Conservation (phyloP, 2,888 invertebrate species). For the Ectropis crepuscularia region DNA sequence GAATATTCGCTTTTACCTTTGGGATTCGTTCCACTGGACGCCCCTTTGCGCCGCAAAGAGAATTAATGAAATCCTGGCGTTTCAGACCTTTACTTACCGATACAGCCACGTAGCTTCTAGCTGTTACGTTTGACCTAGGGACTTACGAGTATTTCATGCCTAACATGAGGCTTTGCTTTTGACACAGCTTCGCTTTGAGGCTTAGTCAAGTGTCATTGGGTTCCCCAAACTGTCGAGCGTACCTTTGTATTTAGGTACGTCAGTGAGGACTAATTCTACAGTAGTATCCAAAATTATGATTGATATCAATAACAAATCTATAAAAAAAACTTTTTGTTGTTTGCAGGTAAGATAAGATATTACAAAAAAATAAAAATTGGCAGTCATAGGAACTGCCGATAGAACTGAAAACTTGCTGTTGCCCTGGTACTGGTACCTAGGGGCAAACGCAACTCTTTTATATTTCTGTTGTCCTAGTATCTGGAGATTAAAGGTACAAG, state of each 20-base stretch:
- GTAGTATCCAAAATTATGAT: neutral
- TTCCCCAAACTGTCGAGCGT: too few species aligned
- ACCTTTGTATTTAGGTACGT: neutral
- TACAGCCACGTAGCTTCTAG: neutral
- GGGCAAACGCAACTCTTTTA: too few species aligned
- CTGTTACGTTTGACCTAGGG: slow-evolving; percentile 1
- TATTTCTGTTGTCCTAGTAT: too few species aligned
- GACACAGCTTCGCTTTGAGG: slow-evolving; percentile 2
- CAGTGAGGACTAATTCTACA: neutral
- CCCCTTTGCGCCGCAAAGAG: slow-evolving; percentile 50
- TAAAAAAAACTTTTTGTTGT: too few species aligned
- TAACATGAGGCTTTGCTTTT: neutral
- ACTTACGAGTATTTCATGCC: slow-evolving; percentile 2
- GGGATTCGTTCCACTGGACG: slow-evolving; percentile 51
- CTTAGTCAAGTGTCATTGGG: neutral
- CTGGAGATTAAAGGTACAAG: too few species aligned
- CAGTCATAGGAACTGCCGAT: too few species aligned
- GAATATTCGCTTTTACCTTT: slow-evolving; percentile 48
- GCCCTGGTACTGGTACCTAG: too few species aligned
- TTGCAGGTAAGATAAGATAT: too few species aligned
- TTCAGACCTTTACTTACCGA: slow-evolving; percentile 6
- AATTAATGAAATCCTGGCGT: slow-evolving; percentile 59
- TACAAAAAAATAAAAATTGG: too few species aligned
- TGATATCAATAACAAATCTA: too few species aligned
- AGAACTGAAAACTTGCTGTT: too few species aligned